Evolutionary conservation across 92 coral and sea anemone species (phyloP).

Genomic region (Heliopora coerulea): DNA sequence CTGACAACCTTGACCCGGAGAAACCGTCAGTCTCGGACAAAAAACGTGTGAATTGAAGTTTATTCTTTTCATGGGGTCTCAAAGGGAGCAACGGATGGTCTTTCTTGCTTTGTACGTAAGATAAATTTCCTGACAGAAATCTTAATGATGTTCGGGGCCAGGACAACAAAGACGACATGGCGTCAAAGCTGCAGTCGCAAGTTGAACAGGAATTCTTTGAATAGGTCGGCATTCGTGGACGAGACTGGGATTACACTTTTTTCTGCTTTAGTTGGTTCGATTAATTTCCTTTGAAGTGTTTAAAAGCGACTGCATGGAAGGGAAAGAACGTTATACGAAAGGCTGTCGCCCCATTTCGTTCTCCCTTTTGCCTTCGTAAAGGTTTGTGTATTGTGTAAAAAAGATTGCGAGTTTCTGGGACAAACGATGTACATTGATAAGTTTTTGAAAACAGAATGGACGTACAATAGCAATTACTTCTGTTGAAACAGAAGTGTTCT

Average conservation of each 20-base stretch:
- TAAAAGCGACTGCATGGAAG: background rate
- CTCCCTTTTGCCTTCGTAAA: conserved; percentile 10
- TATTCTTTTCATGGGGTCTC: background rate
- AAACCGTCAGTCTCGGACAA: too few species aligned
- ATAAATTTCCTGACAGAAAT: conserved; percentile 24
- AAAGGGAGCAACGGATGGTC: conserved; percentile 1
- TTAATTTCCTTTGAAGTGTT: background rate
- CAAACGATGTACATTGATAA: too few species aligned
- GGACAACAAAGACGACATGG: conserved; percentile 30
- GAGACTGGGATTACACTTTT: background rate
- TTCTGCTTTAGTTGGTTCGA: background rate
- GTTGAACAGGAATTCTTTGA: background rate
- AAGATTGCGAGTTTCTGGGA: too few species aligned
- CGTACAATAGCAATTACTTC: background rate
- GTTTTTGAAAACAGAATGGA: background rate
- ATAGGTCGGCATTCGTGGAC: background rate
- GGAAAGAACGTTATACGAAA: background rate
- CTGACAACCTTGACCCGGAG: too few species aligned
- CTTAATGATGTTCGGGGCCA: conserved; percentile 19
- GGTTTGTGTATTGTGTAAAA: conserved; percentile 17
- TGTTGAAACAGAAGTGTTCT: background rate
- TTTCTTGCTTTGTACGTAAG: conserved; percentile 17
- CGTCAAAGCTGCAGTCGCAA: conserved; percentile 11
- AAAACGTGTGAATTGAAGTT: too few species aligned
- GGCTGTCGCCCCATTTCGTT: background rate